Conservation (phyloP, 1,140 invertebrate species). For the Drosophila ambigua region DNA sequence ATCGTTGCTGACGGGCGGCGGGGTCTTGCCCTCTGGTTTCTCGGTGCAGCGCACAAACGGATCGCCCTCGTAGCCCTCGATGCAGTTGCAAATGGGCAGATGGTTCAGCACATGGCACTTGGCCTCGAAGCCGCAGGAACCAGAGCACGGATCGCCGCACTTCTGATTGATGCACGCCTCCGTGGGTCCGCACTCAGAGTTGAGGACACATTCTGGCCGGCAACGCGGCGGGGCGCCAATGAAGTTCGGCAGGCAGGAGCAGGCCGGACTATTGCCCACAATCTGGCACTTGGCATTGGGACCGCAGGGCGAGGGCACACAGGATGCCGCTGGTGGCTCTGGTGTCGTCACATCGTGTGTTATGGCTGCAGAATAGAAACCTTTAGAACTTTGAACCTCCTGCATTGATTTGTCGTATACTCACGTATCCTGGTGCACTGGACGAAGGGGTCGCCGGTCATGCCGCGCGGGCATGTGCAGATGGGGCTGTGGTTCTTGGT, state of each 20-base stretch:
- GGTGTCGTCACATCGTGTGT: constrained; percentile 69
- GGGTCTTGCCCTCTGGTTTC: constrained; percentile 58
- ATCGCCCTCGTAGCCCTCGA: constrained; percentile 88
- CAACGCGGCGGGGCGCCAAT: constrained; percentile 91
- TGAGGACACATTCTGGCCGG: constrained; percentile 90
- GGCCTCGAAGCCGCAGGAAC: constrained; percentile 89
- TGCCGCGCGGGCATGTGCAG: constrained; percentile 87
- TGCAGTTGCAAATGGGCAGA: constrained; percentile 89
- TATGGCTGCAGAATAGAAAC: constrained; percentile 33
- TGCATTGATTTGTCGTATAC: constrained; percentile 40
- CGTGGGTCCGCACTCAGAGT: constrained; percentile 90
- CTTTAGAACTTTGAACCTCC: too few species aligned
- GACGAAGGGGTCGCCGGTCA: constrained; percentile 88
- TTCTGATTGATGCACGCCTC: constrained; percentile 89
- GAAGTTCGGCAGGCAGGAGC: constrained; percentile 90
- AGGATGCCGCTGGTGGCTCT: constrained; percentile 87
- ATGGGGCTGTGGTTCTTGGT: constrained; percentile 87
- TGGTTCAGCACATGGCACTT: constrained; percentile 89
- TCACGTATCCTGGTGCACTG: constrained; percentile 84
- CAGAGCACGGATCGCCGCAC: constrained; percentile 90
- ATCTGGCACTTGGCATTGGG: constrained; percentile 92
- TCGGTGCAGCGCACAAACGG: constrained; percentile 88
- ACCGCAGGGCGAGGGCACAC: constrained; percentile 91
- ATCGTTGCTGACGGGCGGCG: constrained; percentile 81
- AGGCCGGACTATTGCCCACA: constrained; percentile 88